Evolutionary conservation across 2,113 vertebrate genomes (phyloP).

Genomic region (Aleadryas rufinucha): DNA sequence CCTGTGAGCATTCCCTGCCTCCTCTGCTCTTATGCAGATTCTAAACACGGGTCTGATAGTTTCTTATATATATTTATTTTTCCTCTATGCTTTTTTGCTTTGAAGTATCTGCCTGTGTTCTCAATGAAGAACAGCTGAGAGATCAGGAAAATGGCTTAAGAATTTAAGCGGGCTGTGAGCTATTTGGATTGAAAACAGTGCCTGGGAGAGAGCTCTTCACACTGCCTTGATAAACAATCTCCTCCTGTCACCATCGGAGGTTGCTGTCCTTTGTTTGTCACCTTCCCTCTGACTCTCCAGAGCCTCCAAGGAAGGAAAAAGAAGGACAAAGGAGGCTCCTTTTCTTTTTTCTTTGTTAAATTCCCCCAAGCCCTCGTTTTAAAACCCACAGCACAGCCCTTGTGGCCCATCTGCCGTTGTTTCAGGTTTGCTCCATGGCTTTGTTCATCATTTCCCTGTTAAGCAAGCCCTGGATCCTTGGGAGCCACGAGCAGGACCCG

Average conservation of each 20-base stretch:
- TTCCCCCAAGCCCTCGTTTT: background rate
- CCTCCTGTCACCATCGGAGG: background rate
- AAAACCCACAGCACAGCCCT: background rate
- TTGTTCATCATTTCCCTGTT: background rate
- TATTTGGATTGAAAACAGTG: constrained; percentile 49
- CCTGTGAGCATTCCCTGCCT: background rate
- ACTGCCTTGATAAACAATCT: background rate
- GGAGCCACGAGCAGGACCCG: background rate
- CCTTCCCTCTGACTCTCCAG: constrained; percentile 20
- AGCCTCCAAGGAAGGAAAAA: background rate
- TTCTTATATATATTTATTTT: background rate
- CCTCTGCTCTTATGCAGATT: background rate
- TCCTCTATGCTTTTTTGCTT: background rate
- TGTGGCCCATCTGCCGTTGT: background rate
- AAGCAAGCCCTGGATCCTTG: background rate
- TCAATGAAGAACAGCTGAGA: constrained; percentile 32
- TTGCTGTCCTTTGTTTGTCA: constrained; percentile 44
- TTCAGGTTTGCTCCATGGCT: background rate
- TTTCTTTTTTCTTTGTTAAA: background rate
- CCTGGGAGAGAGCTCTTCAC: constrained; percentile 23
- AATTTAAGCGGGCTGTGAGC: background rate
- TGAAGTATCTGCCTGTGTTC: background rate
- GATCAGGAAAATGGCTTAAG: constrained; percentile 1
- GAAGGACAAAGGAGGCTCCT: background rate
- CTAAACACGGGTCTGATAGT: background rate